phyloP scores from a whole-genome alignment of 2,113 vertebrate species.

The Carettochelys insculpta region DNA sequence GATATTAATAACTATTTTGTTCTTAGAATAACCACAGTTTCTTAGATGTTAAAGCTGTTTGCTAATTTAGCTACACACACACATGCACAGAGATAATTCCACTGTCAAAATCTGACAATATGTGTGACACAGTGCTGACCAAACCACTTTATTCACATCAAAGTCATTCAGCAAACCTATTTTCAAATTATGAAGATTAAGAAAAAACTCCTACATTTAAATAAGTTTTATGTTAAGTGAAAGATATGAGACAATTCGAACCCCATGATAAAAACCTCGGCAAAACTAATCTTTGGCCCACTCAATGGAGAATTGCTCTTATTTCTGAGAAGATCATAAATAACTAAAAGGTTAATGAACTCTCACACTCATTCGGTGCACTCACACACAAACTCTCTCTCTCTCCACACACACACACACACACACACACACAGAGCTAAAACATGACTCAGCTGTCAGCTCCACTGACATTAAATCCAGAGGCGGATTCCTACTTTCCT shows the following conservation, averaged over 20 bases:
- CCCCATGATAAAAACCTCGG: neutral
- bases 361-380: neutral
- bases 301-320: rapidly evolving
- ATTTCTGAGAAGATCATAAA: rapidly evolving
- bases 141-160: neutral
- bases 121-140: neutral
- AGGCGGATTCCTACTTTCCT: no score
- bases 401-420: no score
- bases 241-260: neutral
- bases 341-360: neutral
- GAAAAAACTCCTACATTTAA: neutral
- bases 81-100: neutral
- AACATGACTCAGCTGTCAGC: no score
- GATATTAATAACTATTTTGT: slow-evolving; percentile 67
- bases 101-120: rapidly evolving
- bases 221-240: rapidly evolving
- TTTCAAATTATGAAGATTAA: neutral
- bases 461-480: no score
- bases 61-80: neutral
- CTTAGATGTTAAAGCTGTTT: slow-evolving; percentile 28
- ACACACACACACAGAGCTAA: neutral
- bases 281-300: neutral
- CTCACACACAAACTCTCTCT: neutral
- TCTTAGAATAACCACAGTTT: slow-evolving; percentile 52
- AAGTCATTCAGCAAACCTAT: neutral